Base-by-base conservation (phyloP, 2,888 invertebrate genomes). In the Pimpla rufipes region DNA sequence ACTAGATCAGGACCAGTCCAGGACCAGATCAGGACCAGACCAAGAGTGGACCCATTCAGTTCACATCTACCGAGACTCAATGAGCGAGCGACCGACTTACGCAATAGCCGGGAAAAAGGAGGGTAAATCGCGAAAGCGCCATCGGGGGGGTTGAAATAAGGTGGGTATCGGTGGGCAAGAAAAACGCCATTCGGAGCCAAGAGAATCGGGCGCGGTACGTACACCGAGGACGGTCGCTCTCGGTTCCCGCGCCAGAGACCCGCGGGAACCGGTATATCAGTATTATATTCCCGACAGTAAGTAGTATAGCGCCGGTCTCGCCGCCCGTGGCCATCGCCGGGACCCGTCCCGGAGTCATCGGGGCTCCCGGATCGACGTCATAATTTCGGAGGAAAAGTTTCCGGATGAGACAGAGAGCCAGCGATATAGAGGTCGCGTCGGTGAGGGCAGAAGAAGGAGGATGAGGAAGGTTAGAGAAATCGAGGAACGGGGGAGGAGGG, bases 281-380 rank as follows among this genome's bases (percentile, higher is more conserved):
- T 75, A 70, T 75, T 66, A 21, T 37, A 74, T 62, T 16, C 35
- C 73, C 45, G 59, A 74, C 62, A 50, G 73, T 45, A 18, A 79
- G 71, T 42, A 59, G 66, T 66, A 64, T 62, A 79, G 70, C 73
- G 59, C 18, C 62, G 62, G 47, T 74, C 73, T 62, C 50, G 62
- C 1, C 50, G 62, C 1, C 52, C 59, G 81, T 76, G 52, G 57
- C 76, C 70, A 80, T 82, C 70, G 77, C 45, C 79, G 29, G 5
- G 29, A 82, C 73, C 86, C 85, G 88, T 88, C 88, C 88, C 87
- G 87, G 88, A 87, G 87, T 89, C 88, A 89, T 88, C 89, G 88
- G 87, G 89, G 21, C 89, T 89, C 88, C 87, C 42, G 87, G 85
- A 88, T 89, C 89, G 89, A 89, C 87, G 89, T 89, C 89, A 90